These are phyloP conservation scores for Paraescarpia echinospica DNA, from an alignment of 1,140 invertebrate genomes.

Conservation along the genomic window DNA sequence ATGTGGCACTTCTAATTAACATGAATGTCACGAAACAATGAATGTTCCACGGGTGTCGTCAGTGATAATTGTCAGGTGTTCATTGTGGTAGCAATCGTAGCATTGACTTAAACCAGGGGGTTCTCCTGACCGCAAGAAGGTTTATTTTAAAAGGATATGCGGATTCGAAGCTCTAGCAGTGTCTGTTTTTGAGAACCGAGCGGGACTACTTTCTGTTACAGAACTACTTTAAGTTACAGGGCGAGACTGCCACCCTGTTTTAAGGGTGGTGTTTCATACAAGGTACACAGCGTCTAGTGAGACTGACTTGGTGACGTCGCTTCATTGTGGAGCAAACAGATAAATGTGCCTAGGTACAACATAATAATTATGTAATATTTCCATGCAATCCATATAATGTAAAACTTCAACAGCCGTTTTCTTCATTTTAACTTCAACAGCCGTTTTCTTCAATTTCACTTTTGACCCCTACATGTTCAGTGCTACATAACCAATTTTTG, in stretches of 20 bases:
- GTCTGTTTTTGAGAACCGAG: background rate
- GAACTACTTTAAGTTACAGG: background rate
- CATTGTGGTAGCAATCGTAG: too few species aligned
- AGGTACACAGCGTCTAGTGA: background rate
- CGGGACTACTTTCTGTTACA: too few species aligned
- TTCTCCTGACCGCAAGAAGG: background rate
- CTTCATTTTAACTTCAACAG: too few species aligned
- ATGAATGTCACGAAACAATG: background rate
- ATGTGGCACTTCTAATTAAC: too few species aligned
- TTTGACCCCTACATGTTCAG: too few species aligned
- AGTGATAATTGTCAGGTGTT: background rate
- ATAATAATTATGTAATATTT: too few species aligned
- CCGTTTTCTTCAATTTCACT: too few species aligned
- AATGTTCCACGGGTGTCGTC: background rate
- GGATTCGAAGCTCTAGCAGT: background rate
- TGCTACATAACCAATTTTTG: too few species aligned
- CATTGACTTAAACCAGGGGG: background rate
- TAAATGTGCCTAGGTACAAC: too few species aligned
- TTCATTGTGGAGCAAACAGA: background rate
- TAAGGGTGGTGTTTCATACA: background rate
- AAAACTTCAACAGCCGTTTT: too few species aligned
- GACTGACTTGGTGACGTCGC: background rate
- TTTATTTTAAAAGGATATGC: background rate
- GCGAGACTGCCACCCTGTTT: background rate
- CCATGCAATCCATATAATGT: too few species aligned